Conservation (phyloP, 2,797 vertebrate genomes). For the Dallia pectoralis region DNA sequence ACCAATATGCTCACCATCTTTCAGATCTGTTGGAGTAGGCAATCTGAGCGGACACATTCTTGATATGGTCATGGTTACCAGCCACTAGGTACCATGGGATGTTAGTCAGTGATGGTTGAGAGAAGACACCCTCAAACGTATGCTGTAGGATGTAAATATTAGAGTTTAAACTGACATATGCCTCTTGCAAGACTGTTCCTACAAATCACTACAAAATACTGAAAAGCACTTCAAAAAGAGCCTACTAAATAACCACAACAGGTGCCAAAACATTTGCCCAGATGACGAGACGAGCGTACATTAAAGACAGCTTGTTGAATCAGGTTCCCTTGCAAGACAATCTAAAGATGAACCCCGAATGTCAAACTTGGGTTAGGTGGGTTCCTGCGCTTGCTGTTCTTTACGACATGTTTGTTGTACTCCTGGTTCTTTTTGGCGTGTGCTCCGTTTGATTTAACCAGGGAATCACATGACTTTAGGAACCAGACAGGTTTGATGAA, state of each 20-base stretch:
- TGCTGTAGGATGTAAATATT: constrained; percentile 40
- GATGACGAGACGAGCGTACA: too few species aligned
- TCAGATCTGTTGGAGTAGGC: constrained; percentile 63
- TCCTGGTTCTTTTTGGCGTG: neutral
- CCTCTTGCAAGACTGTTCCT: neutral
- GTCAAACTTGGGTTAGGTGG: too few species aligned
- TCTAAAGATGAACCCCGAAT: too few species aligned
- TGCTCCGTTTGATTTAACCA: neutral
- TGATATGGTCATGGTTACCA: constrained; percentile 70
- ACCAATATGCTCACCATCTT: constrained; percentile 55
- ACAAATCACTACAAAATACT: too few species aligned
- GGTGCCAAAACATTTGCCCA: too few species aligned
- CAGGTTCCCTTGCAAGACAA: too few species aligned
- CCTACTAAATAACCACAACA: too few species aligned
- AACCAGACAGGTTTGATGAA: neutral
- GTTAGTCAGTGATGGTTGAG: constrained; percentile 48
- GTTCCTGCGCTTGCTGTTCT: too few species aligned
- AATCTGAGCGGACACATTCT: constrained; percentile 69
- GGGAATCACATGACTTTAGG: neutral
- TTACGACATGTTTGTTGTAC: too few species aligned
- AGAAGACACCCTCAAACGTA: constrained; percentile 67
- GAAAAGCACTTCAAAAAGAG: too few species aligned
- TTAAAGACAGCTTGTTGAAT: too few species aligned
- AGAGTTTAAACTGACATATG: neutral
- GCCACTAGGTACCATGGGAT: constrained; percentile 66